Conservation (phyloP, 92 coral and sea anemone species). For the Virgularia gustaviana region DNA sequence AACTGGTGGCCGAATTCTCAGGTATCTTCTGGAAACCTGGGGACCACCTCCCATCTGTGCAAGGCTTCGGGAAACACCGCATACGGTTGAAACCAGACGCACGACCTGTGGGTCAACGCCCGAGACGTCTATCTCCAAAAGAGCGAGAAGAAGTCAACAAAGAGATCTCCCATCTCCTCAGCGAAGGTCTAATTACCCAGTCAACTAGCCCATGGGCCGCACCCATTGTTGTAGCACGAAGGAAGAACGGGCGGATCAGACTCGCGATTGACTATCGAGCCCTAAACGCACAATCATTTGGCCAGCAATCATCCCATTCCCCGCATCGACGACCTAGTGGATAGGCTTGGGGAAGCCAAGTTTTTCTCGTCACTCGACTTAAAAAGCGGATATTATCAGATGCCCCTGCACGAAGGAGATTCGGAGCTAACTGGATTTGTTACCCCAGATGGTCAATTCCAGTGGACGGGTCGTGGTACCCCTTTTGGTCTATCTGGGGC, state of each 20-base stretch:
- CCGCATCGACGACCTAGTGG: slow-evolving; percentile 5
- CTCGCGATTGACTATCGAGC: slow-evolving; percentile 19
- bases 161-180: not conserved
- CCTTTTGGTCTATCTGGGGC: too few species aligned
- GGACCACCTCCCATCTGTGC: too few species aligned
- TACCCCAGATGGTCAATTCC: slow-evolving; percentile 19
- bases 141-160: not conserved
- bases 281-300: not conserved
- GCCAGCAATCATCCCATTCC: slow-evolving; percentile 14
- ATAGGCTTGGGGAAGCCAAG: slow-evolving; percentile 11
- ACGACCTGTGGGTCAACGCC: not conserved
- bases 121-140: slow-evolving; percentile 1
- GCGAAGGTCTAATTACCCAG: not conserved
- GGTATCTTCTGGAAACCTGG: not conserved
- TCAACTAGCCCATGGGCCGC: slow-evolving; percentile 22
- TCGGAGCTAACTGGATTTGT: slow-evolving; percentile 23
- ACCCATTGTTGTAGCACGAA: not conserved
- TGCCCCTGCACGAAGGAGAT: slow-evolving; percentile 3
- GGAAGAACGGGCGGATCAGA: slow-evolving; percentile 4
- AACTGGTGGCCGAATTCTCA: not conserved
- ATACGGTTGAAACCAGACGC: slow-evolving; percentile 8
- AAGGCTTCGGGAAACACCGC: not conserved
- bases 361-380: not conserved
- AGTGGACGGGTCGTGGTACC: too few species aligned
- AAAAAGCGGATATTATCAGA: slow-evolving; percentile 19